Conservation (phyloP, 2,888 invertebrate genomes). For the Allygus modestus region DNA sequence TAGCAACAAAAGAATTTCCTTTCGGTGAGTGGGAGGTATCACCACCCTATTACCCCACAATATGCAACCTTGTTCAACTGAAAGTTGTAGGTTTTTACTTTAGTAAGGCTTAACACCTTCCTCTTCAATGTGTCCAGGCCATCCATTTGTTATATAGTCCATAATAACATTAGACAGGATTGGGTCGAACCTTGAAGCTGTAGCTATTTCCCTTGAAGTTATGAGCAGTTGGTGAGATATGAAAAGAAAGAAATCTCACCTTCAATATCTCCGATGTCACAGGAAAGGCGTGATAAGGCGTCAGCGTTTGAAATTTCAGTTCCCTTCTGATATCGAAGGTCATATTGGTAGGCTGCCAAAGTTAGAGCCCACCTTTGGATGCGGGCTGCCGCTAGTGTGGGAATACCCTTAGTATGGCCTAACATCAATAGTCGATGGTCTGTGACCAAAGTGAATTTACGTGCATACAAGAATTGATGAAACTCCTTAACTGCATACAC, state of each 20-base stretch:
- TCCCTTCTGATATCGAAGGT: background rate
- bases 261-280: background rate
- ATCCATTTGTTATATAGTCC: background rate
- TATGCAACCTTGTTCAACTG: background rate
- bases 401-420: too few species aligned
- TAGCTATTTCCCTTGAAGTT: background rate
- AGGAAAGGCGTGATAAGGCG: background rate
- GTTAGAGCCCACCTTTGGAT: too few species aligned
- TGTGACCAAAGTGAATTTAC: background rate
- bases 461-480: too few species aligned
- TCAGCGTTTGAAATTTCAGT: background rate
- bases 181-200: background rate
- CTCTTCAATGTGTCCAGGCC: background rate
- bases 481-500: too few species aligned
- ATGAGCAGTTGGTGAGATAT: background rate
- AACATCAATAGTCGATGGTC: too few species aligned
- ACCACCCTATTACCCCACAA: conserved; percentile 3
- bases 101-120: background rate
- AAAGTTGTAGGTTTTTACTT: background rate
- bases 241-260: background rate
- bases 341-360: too few species aligned
- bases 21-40: background rate
- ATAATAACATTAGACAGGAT: background rate
- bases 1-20: background rate
- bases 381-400: too few species aligned